Conservation (phyloP, 2,888 invertebrate species). For the Siphonodentalium dalli region DNA sequence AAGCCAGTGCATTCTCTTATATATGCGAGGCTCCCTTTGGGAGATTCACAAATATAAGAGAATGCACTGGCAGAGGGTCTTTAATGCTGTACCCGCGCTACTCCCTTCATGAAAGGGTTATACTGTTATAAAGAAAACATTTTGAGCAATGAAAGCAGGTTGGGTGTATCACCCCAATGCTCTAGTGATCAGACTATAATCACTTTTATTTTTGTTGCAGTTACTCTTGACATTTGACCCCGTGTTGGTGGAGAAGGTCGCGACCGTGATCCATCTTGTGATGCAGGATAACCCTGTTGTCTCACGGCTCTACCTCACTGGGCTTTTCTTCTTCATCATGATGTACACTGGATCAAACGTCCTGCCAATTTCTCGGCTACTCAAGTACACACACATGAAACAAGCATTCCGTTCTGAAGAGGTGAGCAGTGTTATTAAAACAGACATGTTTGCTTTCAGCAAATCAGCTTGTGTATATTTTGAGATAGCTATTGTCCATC, state of each 20-base stretch:
- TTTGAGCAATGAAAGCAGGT: too few species aligned
- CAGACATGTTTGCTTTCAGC: too few species aligned
- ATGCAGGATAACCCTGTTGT: conserved; percentile 96
- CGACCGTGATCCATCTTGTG: conserved; percentile 75
- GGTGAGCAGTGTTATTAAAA: conserved; percentile 67
- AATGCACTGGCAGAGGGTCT: too few species aligned
- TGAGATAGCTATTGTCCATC: too few species aligned
- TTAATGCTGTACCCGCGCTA: too few species aligned
- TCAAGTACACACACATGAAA: conserved; percentile 92
- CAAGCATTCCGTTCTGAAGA: conserved; percentile 94
- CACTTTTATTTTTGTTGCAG: conserved; percentile 38
- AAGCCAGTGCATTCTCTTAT: too few species aligned
- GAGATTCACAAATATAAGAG: too few species aligned
- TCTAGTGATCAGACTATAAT: neutral
- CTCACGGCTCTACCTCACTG: conserved; percentile 91
- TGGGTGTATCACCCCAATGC: too few species aligned
- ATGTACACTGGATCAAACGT: conserved; percentile 99
- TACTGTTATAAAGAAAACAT: too few species aligned
- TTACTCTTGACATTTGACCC: conserved; percentile 97
- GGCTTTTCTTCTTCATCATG: conserved; percentile 97
- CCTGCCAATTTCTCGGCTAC: conserved; percentile 90
- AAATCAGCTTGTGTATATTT: neutral
- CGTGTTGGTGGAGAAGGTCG: conserved; percentile 92
- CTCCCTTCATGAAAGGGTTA: too few species aligned
- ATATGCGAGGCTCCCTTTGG: too few species aligned